A percentile compares a stretch with the other conserved stretches of the same genome.
Evolutionary conservation across 2,888 invertebrate genomes (phyloP).

Genomic region (Drosophila mayaguana): DNA sequence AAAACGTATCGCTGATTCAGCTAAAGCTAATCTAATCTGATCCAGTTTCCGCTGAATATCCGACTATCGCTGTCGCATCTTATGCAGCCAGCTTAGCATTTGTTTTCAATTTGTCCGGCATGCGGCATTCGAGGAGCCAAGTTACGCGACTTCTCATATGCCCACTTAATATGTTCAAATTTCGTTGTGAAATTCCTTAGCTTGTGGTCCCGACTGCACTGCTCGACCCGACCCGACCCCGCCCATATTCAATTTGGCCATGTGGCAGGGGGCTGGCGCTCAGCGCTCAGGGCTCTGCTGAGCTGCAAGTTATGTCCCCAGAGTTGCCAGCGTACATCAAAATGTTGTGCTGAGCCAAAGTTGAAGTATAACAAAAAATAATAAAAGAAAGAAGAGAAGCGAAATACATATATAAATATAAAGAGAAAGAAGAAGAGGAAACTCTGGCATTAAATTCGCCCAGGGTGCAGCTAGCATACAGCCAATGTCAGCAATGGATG

Average conservation of each 20-base stretch:
- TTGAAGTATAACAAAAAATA: constrained; percentile 40
- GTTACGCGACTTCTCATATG: constrained; percentile 8
- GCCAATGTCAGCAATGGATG: constrained; percentile 7
- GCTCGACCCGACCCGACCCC: not conserved
- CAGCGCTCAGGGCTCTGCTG: too few species aligned
- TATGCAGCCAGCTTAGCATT: not conserved
- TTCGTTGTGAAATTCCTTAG: constrained; percentile 7
- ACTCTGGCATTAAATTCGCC: constrained; percentile 59
- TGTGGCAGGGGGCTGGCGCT: not conserved
- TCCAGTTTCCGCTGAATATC: too few species aligned
- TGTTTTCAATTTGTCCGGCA: constrained; percentile 36
- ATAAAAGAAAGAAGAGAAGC: constrained; percentile 29
- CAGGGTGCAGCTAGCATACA: constrained; percentile 61
- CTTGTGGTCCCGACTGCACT: constrained; percentile 4
- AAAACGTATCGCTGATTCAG: too few species aligned
- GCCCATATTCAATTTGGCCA: constrained; percentile 4
- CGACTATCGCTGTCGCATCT: too few species aligned
- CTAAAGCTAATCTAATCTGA: too few species aligned
- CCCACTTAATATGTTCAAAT: constrained; percentile 18
- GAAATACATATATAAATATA: not conserved
- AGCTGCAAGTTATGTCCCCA: constrained; percentile 24
- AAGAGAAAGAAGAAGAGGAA: constrained; percentile 5
- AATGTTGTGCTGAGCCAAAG: constrained; percentile 26
- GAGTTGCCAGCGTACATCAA: constrained; percentile 40
- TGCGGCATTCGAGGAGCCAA: constrained; percentile 20